These are phyloP conservation scores for Iphiclides podalirius DNA, from an alignment of 2,888 invertebrate species.

Conservation along the genomic window DNA sequence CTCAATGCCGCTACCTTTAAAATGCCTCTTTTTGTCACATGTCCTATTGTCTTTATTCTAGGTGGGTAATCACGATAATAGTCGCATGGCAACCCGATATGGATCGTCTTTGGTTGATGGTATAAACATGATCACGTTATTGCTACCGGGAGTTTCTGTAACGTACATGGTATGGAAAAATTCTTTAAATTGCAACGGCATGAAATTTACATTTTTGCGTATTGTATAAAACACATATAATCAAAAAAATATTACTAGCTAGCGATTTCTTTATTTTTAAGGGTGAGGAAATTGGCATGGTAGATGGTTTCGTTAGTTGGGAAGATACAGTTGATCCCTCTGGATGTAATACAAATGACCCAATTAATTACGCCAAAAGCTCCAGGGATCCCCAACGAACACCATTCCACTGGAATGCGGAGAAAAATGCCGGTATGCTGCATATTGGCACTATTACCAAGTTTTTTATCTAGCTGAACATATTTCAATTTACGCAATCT, in stretches of 20 bases:
- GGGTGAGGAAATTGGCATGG: conserved; percentile 92
- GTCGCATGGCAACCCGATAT: conserved; percentile 81
- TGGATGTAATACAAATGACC: conserved; percentile 84
- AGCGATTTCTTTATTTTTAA: too few relatives aligned
- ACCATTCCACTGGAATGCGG: conserved; percentile 83
- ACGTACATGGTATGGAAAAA: conserved; percentile 79
- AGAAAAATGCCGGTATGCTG: conserved; percentile 73
- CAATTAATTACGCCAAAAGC: conserved; percentile 76
- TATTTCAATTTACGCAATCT: too few relatives aligned
- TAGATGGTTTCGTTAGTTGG: conserved; percentile 83
- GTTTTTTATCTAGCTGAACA: too few relatives aligned
- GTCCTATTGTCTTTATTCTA: conserved; percentile 38
- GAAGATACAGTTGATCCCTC: conserved; percentile 84
- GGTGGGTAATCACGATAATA: conserved; percentile 86
- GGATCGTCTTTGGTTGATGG: conserved; percentile 83
- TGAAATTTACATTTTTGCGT: too few relatives aligned
- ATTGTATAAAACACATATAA: too few relatives aligned
- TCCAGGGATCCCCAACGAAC: conserved; percentile 84
- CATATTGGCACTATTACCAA: too few relatives aligned
- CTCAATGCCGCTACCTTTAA: background rate
- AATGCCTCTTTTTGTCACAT: background rate
- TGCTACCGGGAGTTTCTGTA: conserved; percentile 87
- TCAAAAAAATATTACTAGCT: too few relatives aligned
- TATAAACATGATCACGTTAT: conserved; percentile 84
- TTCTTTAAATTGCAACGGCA: too few relatives aligned